A percentile compares a stretch with the other conserved stretches of the same genome.
Conservation (phyloP, 92 coral and sea anemone species). For the Pocillopora grandis region DNA sequence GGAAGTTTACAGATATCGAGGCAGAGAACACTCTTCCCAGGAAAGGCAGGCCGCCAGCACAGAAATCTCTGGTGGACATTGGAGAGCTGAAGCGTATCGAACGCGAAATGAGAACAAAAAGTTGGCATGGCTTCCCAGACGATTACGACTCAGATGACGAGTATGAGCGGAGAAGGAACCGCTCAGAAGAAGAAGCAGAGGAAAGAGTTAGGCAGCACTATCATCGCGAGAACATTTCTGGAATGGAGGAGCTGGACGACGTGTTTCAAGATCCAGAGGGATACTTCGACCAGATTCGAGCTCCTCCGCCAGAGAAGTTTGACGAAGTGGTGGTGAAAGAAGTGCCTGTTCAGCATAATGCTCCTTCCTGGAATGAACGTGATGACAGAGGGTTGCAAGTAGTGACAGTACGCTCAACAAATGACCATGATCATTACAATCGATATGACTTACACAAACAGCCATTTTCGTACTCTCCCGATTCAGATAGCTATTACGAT, state of each 20-base stretch:
- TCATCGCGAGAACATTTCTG: constrained; percentile 36
- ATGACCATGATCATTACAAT: background rate
- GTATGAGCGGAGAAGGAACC: constrained; percentile 27
- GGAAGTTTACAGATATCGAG: constrained; percentile 58
- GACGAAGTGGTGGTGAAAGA: background rate
- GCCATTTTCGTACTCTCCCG: background rate
- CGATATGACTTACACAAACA: constrained; percentile 8
- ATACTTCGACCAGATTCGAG: constrained; percentile 35
- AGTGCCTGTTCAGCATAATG: background rate
- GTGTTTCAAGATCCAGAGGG: constrained; percentile 48
- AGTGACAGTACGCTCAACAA: constrained; percentile 7
- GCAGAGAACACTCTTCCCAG: constrained; percentile 61
- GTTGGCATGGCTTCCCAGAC: constrained; percentile 54
- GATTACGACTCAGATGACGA: constrained; percentile 50
- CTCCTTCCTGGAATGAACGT: constrained; percentile 4
- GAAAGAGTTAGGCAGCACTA: constrained; percentile 13
- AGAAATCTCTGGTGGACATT: constrained; percentile 74
- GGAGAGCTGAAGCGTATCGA: constrained; percentile 77
- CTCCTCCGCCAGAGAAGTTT: constrained; percentile 13
- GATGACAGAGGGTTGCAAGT: background rate
- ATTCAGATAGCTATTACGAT: background rate
- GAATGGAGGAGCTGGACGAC: constrained; percentile 28
- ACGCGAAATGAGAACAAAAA: constrained; percentile 58
- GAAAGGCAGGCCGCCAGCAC: constrained; percentile 61
- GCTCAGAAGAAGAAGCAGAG: constrained; percentile 22